Evolutionary conservation across 1,140 invertebrate species (phyloP).

Genomic region (Linepithema humile): DNA sequence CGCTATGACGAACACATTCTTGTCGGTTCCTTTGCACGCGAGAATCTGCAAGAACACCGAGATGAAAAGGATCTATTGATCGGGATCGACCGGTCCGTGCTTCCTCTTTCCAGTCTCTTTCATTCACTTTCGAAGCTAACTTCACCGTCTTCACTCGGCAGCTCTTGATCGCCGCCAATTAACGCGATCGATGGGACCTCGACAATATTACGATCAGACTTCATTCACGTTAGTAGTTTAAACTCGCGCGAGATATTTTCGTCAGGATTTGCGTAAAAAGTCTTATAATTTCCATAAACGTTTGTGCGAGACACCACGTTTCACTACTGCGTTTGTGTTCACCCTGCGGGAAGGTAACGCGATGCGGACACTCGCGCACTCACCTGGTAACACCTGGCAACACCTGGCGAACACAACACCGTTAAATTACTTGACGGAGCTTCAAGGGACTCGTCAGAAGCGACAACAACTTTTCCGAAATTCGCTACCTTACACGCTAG

Average conservation of each 20-base stretch:
- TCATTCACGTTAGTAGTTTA: no score
- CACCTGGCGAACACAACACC: slow-evolving; percentile 60
- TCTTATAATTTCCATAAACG: background rate
- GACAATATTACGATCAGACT: background rate
- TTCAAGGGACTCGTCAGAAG: no score
- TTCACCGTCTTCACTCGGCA: background rate
- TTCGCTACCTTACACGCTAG: background rate
- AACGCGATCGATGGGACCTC: background rate
- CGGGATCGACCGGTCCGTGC: background rate
- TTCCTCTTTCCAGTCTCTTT: background rate
- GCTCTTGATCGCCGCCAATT: background rate
- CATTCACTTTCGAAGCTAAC: background rate
- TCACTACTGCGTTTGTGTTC: background rate
- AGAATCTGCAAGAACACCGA: background rate
- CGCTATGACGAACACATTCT: background rate
- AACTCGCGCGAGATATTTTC: no score
- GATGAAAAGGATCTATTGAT: background rate
- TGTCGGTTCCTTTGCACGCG: background rate
- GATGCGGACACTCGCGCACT: slow-evolving; percentile 63
- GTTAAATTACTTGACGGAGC: background rate
- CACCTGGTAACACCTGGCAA: slow-evolving; percentile 78
- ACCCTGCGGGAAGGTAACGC: slow-evolving; percentile 42
- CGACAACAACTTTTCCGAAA: no score
- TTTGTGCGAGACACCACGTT: background rate
- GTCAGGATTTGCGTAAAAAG: no score